These are phyloP conservation scores for Ochlodes sylvanus DNA, from an alignment of 2,888 invertebrate species.

Conservation along the genomic window DNA sequence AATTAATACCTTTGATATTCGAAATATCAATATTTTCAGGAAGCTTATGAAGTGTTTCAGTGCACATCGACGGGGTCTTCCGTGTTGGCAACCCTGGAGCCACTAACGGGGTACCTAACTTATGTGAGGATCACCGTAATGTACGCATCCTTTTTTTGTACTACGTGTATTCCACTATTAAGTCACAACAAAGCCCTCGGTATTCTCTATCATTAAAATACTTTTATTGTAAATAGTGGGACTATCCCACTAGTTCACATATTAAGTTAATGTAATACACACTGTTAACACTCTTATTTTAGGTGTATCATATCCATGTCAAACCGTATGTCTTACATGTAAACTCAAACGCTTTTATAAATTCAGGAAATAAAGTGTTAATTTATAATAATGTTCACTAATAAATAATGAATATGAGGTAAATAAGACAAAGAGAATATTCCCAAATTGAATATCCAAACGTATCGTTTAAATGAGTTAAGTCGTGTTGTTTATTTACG, in stretches of 20 bases:
- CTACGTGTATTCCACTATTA: neutral
- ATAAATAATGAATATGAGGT: constrained; percentile 4
- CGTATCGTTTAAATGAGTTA: constrained; percentile 41
- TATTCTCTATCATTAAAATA: too few species aligned
- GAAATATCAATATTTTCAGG: constrained; percentile 81
- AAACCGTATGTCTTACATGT: too few species aligned
- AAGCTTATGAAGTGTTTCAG: constrained; percentile 75
- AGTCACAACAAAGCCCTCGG: neutral
- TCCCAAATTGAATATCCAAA: constrained; percentile 31
- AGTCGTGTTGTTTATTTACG: constrained; percentile 65
- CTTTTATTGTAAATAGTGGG: too few species aligned
- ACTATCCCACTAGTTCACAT: too few species aligned
- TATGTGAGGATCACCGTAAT: constrained; percentile 44
- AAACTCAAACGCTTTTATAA: neutral
- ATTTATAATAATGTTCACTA: neutral
- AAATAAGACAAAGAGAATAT: constrained; percentile 28
- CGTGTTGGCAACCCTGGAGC: constrained; percentile 71
- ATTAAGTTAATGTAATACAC: too few species aligned
- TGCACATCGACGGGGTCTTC: constrained; percentile 70
- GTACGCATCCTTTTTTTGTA: constrained; percentile 2
- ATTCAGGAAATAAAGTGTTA: neutral
- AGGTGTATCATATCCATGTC: too few species aligned
- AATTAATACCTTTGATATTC: constrained; percentile 83
- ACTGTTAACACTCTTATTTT: too few species aligned
- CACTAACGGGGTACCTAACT: constrained; percentile 69